These are phyloP conservation scores for Beroe ovata DNA, from an alignment of 37 sponge, comb jelly and placozoan species.

Conservation along the genomic window DNA sequence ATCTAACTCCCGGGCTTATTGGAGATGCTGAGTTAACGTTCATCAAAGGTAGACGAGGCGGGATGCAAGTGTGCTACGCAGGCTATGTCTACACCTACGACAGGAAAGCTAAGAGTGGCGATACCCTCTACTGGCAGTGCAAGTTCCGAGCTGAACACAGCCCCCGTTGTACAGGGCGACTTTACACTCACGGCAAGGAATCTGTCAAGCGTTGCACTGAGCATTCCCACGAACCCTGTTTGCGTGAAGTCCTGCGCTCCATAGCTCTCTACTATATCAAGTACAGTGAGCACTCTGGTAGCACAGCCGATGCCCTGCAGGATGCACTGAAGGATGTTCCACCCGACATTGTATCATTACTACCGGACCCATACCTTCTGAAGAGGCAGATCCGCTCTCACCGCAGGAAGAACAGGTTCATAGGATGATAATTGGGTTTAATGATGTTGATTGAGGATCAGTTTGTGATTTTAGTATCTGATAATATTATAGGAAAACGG, in stretches of 20 bases:
- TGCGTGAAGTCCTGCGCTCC: not conserved
- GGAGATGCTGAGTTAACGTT: too few species aligned
- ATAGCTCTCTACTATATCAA: not conserved
- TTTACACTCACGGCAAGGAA: not conserved
- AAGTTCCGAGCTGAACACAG: not conserved
- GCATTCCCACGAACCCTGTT: not conserved
- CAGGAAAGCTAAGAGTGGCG: too few species aligned
- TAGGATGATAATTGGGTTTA: too few species aligned
- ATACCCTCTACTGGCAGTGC: slow-evolving; percentile 1
- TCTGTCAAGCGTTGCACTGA: not conserved
- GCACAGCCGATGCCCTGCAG: not conserved
- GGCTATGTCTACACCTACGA: too few species aligned
- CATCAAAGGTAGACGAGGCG: too few species aligned
- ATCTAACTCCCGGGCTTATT: too few species aligned
- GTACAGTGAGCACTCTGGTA: not conserved
- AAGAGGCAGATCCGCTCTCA: not conserved
- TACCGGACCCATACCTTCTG: not conserved
- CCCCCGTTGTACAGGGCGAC: not conserved
- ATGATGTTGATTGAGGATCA: too few species aligned
- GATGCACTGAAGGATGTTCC: not conserved
- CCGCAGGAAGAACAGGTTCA: too few species aligned
- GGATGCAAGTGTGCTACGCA: too few species aligned
- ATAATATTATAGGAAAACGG: too few species aligned
- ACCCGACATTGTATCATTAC: not conserved
- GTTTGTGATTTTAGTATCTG: too few species aligned